Percentiles rank a stretch among this genome's conserved stretches.
phyloP scores from a whole-genome alignment of 2,113 vertebrate genomes.

The Salvator merianae region DNA sequence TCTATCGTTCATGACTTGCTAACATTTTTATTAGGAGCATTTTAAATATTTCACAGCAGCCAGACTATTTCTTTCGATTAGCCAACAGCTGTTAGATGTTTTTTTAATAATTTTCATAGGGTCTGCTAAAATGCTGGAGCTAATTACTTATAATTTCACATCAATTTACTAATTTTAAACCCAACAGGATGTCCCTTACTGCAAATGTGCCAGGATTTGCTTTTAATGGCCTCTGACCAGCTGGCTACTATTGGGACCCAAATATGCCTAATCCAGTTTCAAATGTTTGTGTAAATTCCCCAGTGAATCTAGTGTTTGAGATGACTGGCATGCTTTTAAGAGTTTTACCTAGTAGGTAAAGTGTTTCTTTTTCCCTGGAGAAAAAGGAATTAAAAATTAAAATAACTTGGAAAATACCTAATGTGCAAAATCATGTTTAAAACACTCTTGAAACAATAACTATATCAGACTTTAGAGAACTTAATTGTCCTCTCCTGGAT shows the following conservation, averaged over 20 bases:
- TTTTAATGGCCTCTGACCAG: conserved; percentile 53
- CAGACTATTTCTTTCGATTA: conserved; percentile 56
- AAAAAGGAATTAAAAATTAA: not conserved
- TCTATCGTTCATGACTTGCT: not conserved
- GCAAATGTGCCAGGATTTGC: conserved; percentile 37
- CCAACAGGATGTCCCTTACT: conserved; percentile 40
- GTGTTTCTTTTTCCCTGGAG: rapidly evolving
- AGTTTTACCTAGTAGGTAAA: not conserved
- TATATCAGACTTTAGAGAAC: not conserved
- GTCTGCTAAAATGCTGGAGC: conserved; percentile 50
- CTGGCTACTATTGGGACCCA: conserved; percentile 34
- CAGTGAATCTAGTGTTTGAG: not conserved
- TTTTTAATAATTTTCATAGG: conserved; percentile 56
- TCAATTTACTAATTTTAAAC: conserved; percentile 66
- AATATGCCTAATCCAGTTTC: conserved; percentile 35
- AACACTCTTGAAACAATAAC: not conserved
- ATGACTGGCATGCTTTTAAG: not conserved
- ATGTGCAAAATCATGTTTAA: not conserved
- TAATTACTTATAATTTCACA: conserved; percentile 71
- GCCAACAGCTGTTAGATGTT: conserved; percentile 54
- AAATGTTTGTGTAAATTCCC: conserved; percentile 20
- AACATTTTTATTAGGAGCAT: conserved; percentile 35
- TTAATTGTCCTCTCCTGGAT: not conserved
- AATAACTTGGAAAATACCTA: conserved; percentile 4
- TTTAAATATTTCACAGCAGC: conserved; percentile 38